Evolutionary conservation across 1,140 invertebrate species (phyloP).

Genomic region (Drosophila insularis): DNA sequence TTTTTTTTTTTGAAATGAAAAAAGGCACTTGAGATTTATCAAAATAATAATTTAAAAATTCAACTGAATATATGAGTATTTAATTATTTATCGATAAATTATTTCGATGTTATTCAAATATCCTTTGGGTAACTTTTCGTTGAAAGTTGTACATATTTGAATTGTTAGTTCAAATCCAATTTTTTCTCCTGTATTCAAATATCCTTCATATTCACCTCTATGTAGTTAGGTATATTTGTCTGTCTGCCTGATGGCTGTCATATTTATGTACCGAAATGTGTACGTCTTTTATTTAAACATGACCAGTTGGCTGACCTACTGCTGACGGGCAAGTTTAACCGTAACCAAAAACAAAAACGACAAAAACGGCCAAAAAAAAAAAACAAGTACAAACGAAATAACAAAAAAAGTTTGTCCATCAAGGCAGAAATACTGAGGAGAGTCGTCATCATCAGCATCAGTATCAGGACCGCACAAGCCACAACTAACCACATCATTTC

Average conservation of each 20-base stretch:
- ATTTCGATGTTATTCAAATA: neutral
- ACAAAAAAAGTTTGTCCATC: conserved; percentile 31
- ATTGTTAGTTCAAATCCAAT: neutral
- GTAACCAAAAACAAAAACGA: conserved; percentile 1
- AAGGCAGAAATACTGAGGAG: conserved; percentile 5
- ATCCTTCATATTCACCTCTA: neutral
- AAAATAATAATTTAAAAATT: neutral
- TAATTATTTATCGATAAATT: neutral
- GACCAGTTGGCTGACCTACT: conserved; percentile 45
- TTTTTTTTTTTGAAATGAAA: no score
- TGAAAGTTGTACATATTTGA: conserved; percentile 2
- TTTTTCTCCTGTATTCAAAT: neutral
- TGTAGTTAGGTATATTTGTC: neutral
- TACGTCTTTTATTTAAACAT: conserved; percentile 35
- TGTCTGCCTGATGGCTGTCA: neutral
- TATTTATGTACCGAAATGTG: conserved; percentile 5
- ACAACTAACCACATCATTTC: conserved; percentile 70
- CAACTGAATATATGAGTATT: neutral
- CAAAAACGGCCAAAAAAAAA: conserved; percentile 17
- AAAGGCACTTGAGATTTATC: no score
- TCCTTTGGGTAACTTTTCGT: neutral
- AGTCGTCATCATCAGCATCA: conserved; percentile 35
- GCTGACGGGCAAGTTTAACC: conserved; percentile 33
- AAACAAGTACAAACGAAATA: neutral
- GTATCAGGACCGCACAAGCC: conserved; percentile 43